A percentile compares a stretch with the other conserved stretches of the same genome.
These are phyloP conservation scores for Prionailurus viverrinus DNA, from an alignment of 2,113 vertebrate species.

Conservation along the genomic window DNA sequence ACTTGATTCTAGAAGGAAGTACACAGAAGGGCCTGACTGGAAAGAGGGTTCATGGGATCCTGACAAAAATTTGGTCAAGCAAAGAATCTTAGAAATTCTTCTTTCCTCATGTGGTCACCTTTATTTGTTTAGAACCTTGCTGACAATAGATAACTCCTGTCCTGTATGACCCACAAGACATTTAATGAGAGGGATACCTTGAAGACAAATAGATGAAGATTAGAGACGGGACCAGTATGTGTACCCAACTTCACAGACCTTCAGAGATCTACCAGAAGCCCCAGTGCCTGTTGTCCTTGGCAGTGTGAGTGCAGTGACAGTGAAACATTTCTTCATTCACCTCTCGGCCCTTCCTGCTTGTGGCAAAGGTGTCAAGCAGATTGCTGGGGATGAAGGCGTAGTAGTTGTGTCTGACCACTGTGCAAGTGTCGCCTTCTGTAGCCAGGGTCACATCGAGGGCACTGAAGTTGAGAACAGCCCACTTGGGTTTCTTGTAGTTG, in stretches of 20 bases:
- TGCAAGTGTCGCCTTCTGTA: neutral
- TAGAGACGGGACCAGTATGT: neutral
- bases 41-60: neutral
- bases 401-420: neutral
- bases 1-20: neutral
- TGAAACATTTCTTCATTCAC: neutral
- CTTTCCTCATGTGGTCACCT: neutral
- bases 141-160: neutral
- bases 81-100: neutral
- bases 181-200: neutral
- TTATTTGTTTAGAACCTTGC: neutral
- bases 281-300: neutral
- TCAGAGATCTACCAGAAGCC: neutral
- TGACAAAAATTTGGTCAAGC: neutral
- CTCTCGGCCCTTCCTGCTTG: neutral
- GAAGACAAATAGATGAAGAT: neutral
- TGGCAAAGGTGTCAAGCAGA: neutral
- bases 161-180: neutral
- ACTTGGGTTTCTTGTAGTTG: neutral
- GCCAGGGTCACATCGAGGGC: neutral
- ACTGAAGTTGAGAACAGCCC: neutral
- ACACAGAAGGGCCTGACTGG: neutral
- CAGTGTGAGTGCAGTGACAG: neutral
- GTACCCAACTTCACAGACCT: neutral
- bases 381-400: neutral